Evolutionary conservation across 2,113 vertebrate species (phyloP).

Genomic region (Athene cunicularia): DNA sequence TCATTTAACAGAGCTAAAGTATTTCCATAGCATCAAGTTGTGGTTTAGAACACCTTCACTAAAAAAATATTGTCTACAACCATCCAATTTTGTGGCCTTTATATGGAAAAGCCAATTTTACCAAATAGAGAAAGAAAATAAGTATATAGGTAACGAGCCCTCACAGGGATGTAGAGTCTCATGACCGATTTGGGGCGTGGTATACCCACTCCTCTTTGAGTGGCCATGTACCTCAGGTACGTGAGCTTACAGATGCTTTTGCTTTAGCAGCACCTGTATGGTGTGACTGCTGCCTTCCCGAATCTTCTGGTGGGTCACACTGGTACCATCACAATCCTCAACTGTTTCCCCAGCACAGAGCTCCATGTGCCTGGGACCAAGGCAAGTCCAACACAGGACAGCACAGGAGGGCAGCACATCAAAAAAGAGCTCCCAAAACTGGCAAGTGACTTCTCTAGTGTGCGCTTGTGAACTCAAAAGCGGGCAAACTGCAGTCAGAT

Average conservation of each 20-base stretch:
- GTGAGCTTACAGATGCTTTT: background rate
- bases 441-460: background rate
- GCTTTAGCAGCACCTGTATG: background rate
- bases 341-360: too few relatives aligned
- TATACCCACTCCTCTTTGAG: background rate
- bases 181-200: fast-evolving
- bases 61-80: background rate
- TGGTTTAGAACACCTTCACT: background rate
- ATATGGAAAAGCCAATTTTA: background rate
- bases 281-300: fast-evolving
- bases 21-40: background rate
- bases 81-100: background rate
- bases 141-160: background rate
- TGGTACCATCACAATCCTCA: background rate
- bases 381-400: background rate
- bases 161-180: background rate
- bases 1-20: background rate
- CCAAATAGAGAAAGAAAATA: background rate
- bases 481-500: background rate
- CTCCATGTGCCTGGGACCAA: fast-evolving
- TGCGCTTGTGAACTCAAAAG: background rate
- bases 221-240: background rate
- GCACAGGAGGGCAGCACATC: background rate
- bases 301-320: background rate
- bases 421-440: background rate